Percentiles rank a stretch among this genome's conserved stretches.
Conservation (phyloP, 2,888 invertebrate genomes). For the Agriopis marginaria region DNA sequence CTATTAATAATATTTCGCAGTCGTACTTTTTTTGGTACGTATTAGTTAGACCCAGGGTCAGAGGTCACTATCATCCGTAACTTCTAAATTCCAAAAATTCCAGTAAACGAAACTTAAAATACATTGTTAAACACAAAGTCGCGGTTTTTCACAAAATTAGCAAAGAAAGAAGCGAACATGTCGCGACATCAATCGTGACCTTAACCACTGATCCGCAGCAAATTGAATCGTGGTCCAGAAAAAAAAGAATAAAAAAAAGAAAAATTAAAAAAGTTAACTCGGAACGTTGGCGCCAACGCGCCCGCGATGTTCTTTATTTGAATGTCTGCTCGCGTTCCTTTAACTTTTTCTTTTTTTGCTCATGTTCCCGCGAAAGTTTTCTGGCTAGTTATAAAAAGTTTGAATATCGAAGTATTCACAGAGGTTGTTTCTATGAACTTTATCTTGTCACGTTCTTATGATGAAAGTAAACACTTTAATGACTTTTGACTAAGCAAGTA, state of each 20-base stretch:
- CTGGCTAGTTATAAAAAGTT: constrained; percentile 51
- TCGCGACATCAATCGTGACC: constrained; percentile 67
- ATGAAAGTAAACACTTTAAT: no score
- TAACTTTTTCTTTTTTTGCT: constrained; percentile 53
- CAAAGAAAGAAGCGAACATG: constrained; percentile 50
- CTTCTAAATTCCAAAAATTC: not conserved
- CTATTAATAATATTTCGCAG: no score
- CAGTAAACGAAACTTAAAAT: not conserved
- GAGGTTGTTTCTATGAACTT: constrained; percentile 23
- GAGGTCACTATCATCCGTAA: not conserved
- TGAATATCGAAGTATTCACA: constrained; percentile 29
- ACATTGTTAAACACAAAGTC: not conserved
- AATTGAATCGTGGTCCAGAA: constrained; percentile 76
- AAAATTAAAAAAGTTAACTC: constrained; percentile 71
- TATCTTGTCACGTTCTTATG: not conserved
- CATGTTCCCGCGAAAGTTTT: constrained; percentile 57
- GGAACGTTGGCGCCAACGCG: constrained; percentile 84
- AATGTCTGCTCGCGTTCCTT: constrained; percentile 68
- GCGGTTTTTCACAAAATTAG: constrained; percentile 34
- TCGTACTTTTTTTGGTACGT: no score
- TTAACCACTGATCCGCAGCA: constrained; percentile 71
- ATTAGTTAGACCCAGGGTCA: no score
- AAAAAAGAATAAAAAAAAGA: constrained; percentile 44
- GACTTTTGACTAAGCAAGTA: no score
- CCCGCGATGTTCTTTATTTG: constrained; percentile 79